Evolutionary conservation across 2,797 vertebrate species (phyloP).

Genomic region (Hirundo rustica): DNA sequence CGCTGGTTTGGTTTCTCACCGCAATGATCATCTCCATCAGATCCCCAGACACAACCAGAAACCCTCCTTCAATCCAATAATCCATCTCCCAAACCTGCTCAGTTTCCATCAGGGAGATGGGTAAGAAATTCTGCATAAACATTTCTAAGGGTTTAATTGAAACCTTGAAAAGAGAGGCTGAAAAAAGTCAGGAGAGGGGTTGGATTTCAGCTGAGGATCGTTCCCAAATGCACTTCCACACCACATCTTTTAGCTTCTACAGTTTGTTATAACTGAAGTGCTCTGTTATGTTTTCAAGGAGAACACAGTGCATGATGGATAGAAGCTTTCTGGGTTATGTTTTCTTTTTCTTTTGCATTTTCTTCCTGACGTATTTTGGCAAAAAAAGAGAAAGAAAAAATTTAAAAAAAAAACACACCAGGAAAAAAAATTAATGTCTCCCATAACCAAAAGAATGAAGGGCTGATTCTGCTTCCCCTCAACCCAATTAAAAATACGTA

Average conservation of each 20-base stretch:
- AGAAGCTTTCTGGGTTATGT: not conserved
- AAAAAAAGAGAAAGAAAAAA: fast-evolving
- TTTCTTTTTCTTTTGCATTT: not conserved
- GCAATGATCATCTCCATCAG: not conserved
- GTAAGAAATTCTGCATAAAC: not conserved
- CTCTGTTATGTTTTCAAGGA: not conserved
- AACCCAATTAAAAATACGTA: not conserved
- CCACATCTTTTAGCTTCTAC: not conserved
- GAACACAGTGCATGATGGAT: not conserved
- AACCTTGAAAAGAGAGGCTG: fast-evolving
- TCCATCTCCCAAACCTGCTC: not conserved
- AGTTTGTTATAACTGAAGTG: not conserved
- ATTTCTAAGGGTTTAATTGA: not conserved
- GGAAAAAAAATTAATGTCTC: not conserved
- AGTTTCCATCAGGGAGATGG: no score
- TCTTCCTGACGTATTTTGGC: not conserved
- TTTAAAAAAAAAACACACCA: fast-evolving
- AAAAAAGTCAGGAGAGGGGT: not conserved
- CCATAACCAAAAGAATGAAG: not conserved
- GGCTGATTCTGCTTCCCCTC: not conserved
- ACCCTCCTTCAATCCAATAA: fast-evolving
- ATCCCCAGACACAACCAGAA: not conserved
- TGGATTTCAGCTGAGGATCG: not conserved
- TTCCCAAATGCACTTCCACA: not conserved
- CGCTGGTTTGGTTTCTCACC: not conserved